phyloP scores from a whole-genome alignment of 2,888 invertebrate species.

The Willowsia nigromaculata region DNA sequence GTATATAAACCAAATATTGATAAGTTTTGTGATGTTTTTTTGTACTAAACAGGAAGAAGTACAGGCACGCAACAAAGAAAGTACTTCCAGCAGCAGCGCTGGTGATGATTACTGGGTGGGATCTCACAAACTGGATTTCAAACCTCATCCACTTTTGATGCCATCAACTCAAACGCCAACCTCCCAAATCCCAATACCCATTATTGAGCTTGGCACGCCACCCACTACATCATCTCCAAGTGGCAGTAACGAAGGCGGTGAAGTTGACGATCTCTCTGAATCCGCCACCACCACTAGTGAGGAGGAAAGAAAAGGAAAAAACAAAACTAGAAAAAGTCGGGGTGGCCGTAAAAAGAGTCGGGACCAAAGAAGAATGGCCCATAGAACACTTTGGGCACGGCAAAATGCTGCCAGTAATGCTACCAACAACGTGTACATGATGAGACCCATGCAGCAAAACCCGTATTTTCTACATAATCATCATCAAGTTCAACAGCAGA shows the following conservation, averaged over 20 bases:
- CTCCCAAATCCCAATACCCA: constrained; percentile 48
- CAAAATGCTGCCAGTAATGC: constrained; percentile 27
- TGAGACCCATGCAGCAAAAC: not conserved
- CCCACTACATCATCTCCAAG: constrained; percentile 10
- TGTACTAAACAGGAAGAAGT: constrained; percentile 61
- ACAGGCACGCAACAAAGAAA: not conserved
- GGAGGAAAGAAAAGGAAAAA: not conserved
- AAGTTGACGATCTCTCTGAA: not conserved
- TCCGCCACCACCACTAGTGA: not conserved
- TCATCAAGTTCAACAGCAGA: constrained; percentile 4
- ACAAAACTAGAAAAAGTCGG: not conserved
- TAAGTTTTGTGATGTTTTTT: not conserved
- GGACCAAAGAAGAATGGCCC: constrained; percentile 34
- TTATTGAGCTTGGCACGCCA: constrained; percentile 41
- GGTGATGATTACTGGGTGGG: constrained; percentile 63
- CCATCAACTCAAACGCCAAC: constrained; percentile 4
- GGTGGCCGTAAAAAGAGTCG: constrained; percentile 33
- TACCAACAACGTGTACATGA: not conserved
- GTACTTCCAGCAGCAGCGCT: not conserved
- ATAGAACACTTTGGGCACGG: constrained; percentile 50
- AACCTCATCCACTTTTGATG: constrained; percentile 68
- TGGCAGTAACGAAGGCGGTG: constrained; percentile 12
- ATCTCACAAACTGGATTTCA: constrained; percentile 65
- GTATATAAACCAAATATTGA: not conserved
- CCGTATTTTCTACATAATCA: constrained; percentile 35